Evolutionary conservation across 2,113 vertebrate genomes (phyloP).

Genomic region (Paradisaea rubra): DNA sequence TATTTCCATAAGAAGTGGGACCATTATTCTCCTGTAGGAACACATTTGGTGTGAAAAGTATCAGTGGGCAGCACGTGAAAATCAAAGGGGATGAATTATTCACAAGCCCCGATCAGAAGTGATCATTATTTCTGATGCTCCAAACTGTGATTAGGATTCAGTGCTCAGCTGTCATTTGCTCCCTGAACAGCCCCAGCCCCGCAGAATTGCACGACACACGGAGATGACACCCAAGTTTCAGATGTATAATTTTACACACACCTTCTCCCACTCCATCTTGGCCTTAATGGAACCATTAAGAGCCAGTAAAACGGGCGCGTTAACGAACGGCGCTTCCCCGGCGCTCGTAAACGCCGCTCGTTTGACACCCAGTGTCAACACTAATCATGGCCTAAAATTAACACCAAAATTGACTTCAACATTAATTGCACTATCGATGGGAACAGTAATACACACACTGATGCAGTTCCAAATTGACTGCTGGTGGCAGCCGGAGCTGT

Average conservation of each 20-base stretch:
- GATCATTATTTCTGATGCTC: constrained; percentile 80
- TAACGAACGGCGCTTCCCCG: constrained; percentile 59
- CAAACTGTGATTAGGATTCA: constrained; percentile 78
- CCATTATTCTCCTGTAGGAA: constrained; percentile 81
- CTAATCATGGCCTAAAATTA: constrained; percentile 79
- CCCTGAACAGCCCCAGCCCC: constrained; percentile 57
- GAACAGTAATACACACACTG: constrained; percentile 54
- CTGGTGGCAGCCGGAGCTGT: constrained; percentile 18
- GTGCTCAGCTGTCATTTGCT: constrained; percentile 73
- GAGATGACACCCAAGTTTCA: constrained; percentile 20
- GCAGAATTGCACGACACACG: constrained; percentile 35
- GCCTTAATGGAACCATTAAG: constrained; percentile 53
- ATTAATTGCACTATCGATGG: constrained; percentile 73
- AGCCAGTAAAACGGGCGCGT: constrained; percentile 35
- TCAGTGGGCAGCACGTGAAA: constrained; percentile 74
- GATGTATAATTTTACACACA: constrained; percentile 60
- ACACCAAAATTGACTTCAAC: constrained; percentile 74
- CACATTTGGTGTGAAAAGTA: constrained; percentile 80
- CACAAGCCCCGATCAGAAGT: constrained; percentile 75
- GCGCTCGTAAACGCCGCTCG: constrained; percentile 62
- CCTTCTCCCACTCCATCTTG: constrained; percentile 35
- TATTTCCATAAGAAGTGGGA: constrained; percentile 80
- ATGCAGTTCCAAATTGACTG: constrained; percentile 58
- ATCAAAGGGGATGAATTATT: constrained; percentile 80
- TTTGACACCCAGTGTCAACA: constrained; percentile 71